Conservation (phyloP, 2,888 invertebrate species). For the Sturmia bella region DNA sequence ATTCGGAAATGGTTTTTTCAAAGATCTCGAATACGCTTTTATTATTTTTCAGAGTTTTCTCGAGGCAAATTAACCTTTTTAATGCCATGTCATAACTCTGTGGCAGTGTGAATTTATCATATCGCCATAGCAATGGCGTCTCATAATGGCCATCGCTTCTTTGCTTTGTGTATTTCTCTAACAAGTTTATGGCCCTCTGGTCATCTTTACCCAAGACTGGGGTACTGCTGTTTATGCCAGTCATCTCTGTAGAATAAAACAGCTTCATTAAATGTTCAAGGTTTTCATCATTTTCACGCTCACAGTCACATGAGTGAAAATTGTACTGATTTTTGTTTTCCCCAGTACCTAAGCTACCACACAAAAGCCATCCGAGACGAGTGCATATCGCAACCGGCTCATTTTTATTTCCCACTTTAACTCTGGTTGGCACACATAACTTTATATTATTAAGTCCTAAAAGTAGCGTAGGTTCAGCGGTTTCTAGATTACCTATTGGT, state of each 20-base stretch:
- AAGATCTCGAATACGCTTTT: slow-evolving; percentile 2
- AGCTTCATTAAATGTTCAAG: slow-evolving; percentile 13
- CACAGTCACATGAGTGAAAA: slow-evolving; percentile 23
- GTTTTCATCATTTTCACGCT: background rate
- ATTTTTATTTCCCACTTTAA: slow-evolving; percentile 4
- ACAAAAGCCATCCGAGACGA: slow-evolving; percentile 33
- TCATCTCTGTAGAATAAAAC: slow-evolving; percentile 14
- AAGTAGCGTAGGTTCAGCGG: slow-evolving; percentile 44
- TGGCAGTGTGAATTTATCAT: slow-evolving; percentile 27
- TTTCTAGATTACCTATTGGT: slow-evolving; percentile 16
- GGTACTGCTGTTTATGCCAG: background rate
- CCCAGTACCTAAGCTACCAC: background rate
- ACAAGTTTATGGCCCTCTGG: slow-evolving; percentile 24
- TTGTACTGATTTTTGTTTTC: background rate
- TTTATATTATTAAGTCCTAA: slow-evolving; percentile 56
- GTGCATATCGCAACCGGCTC: slow-evolving; percentile 25
- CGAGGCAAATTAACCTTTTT: slow-evolving; percentile 35
- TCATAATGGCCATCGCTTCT: slow-evolving; percentile 21
- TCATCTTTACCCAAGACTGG: slow-evolving; percentile 27
- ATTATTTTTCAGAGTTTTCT: slow-evolving; percentile 15
- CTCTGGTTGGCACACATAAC: slow-evolving; percentile 25
- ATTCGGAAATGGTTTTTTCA: slow-evolving; percentile 34
- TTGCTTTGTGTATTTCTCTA: slow-evolving; percentile 42
- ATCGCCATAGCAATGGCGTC: slow-evolving; percentile 33
- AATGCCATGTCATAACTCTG: slow-evolving; percentile 45